Percentiles rank a stretch among this genome's conserved stretches.
phyloP scores from a whole-genome alignment of 2,888 invertebrate genomes.

The Agonopterix heracliana region DNA sequence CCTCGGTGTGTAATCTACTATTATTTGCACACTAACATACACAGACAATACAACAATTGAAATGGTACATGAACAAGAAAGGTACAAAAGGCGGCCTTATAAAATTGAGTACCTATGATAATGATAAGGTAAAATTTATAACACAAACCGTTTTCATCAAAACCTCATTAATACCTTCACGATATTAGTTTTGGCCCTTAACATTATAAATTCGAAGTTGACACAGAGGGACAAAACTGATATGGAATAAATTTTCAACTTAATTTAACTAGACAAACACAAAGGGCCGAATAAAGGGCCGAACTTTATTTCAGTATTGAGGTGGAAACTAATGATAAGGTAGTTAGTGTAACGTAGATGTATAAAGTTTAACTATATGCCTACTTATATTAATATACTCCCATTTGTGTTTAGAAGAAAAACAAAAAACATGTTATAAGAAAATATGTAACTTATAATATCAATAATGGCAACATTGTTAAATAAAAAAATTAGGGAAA shows the following conservation, averaged over 20 bases:
- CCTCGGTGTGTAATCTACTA: too few species aligned
- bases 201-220: constrained; percentile 71
- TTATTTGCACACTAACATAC: too few species aligned
- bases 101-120: too few species aligned
- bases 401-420: too few species aligned
- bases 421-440: too few species aligned
- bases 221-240: constrained; percentile 60
- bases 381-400: not conserved
- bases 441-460: too few species aligned
- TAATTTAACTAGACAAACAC: constrained; percentile 74
- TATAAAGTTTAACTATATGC: constrained; percentile 27
- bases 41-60: too few species aligned
- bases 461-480: too few species aligned
- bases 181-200: constrained; percentile 54
- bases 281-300: constrained; percentile 63
- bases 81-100: too few species aligned
- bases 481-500: too few species aligned
- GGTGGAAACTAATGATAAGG: constrained; percentile 72
- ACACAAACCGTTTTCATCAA: constrained; percentile 49
- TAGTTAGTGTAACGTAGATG: constrained; percentile 32
- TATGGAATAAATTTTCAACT: constrained; percentile 75
- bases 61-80: too few species aligned
- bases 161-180: constrained; percentile 47
- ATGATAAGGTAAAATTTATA: too few species aligned
- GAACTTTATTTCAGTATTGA: constrained; percentile 65